Evolutionary conservation across 2,113 vertebrate species (phyloP).

Genomic region (Erythrocebus patas): DNA sequence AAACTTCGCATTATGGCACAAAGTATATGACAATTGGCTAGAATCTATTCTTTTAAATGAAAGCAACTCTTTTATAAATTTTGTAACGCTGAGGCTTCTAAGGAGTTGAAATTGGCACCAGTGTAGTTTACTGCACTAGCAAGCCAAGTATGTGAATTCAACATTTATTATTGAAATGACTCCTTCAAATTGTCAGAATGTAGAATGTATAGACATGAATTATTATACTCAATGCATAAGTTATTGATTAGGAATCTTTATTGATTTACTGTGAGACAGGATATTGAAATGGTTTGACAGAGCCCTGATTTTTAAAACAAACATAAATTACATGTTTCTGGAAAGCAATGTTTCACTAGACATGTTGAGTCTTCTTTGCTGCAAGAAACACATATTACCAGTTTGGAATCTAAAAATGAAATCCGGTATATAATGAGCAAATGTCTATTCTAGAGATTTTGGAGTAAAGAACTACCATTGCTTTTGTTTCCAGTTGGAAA

Average conservation of each 20-base stretch:
- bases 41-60: slow-evolving; percentile 42
- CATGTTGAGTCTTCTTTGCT: slow-evolving; percentile 11
- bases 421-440: background rate
- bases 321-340: background rate
- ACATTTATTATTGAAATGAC: slow-evolving; percentile 1
- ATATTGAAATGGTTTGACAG: slow-evolving; percentile 47
- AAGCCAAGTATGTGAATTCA: background rate
- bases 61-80: slow-evolving; percentile 5
- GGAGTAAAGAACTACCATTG: background rate
- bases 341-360: slow-evolving; percentile 15
- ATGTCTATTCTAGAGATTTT: background rate
- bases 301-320: slow-evolving; percentile 44
- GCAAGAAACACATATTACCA: background rate
- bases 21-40: background rate
- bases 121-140: background rate
- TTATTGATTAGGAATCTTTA: slow-evolving; percentile 51
- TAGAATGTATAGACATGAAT: background rate
- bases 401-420: background rate
- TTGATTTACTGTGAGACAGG: slow-evolving; percentile 50
- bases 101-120: background rate
- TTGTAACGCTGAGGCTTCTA: background rate
- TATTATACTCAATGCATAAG: background rate
- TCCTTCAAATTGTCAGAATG: slow-evolving; percentile 44
- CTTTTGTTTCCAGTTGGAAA: background rate
- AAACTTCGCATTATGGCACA: slow-evolving; percentile 36